phyloP scores from a whole-genome alignment of 2,888 invertebrate species.

The Tholera decimalis region DNA sequence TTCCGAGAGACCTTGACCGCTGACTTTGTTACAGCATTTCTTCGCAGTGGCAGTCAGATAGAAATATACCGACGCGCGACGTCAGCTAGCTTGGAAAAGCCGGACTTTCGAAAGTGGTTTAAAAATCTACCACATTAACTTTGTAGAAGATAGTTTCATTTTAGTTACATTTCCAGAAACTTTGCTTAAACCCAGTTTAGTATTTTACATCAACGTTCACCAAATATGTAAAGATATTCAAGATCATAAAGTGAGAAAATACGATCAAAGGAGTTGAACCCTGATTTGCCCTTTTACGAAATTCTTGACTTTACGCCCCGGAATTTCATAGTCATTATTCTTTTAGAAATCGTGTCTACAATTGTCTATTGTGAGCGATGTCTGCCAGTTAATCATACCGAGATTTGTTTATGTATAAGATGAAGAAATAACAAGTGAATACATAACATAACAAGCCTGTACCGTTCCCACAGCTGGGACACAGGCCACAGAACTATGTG shows the following conservation, averaged over 20 bases:
- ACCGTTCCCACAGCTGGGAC: too few relatives aligned
- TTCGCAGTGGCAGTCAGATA: slow-evolving; percentile 11
- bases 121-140: not conserved
- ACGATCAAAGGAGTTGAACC: not conserved
- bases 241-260: not conserved
- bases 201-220: not conserved
- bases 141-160: not conserved
- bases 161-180: not conserved
- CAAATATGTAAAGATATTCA: not conserved
- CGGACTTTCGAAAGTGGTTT: not conserved
- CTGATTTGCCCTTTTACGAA: not conserved
- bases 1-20: slow-evolving; percentile 26
- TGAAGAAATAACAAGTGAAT: too few relatives aligned
- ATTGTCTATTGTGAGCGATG: not conserved
- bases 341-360: slow-evolving; percentile 5
- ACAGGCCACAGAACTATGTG: too few relatives aligned
- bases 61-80: slow-evolving; percentile 19
- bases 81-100: not conserved
- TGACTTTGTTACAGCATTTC: slow-evolving; percentile 16
- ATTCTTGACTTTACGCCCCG: not conserved
- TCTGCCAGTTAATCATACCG: not conserved
- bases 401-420: not conserved
- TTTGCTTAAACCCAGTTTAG: not conserved
- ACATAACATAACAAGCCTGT: too few relatives aligned
- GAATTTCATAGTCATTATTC: not conserved